Evolutionary conservation across 1,140 invertebrate genomes (phyloP), one percentile per base, ranked within the genome.

Genomic region (Drosophila nikananu): DNA sequence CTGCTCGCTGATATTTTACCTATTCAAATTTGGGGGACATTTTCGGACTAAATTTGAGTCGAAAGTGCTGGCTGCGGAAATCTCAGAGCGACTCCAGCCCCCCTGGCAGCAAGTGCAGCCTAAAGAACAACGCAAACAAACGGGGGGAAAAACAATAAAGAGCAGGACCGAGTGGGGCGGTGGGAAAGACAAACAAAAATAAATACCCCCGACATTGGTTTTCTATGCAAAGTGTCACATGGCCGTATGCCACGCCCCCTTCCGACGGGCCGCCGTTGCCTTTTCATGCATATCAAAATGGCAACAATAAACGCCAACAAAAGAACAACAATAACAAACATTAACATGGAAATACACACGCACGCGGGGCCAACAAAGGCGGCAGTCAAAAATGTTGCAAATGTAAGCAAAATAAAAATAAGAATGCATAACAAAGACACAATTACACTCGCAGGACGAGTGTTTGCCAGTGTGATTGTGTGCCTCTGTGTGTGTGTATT

Each of bases 301-400:
- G 86, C 86, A 84, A 90, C 84, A 89, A 89, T 89, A 90, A 89
- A 81, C 68, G 84, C 58, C 77, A 89, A 87, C 84, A 89, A 89
- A 89, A 90, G 84, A 81, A 84, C 76, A 89, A 84, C 74, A 89
- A 89, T 90, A 89, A 89, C 84, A 89, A 84, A 91, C 81, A 92
- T 81, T 81, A 86, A 91, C 79, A 92, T 91, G 57, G 54, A 84
- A 67, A 80, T 76, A 80, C 67, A 83, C 49, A 84, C 65, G 77
- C 32, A 72, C 58, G 68, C 41, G 39, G 58, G 35, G 67, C 76
- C 71, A 65, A 91, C 86, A 91, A 86, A 83, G 82, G 78, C 78
- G 83, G 77, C 75, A 84, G 86, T 90, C 79, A 90, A 86, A 84
- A 86, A 84, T 90, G 82, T 86, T 90, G 86, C 86, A 89, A 91